Evolutionary conservation across 2,113 vertebrate genomes (phyloP).

Genomic region (Hipposideros armiger): DNA sequence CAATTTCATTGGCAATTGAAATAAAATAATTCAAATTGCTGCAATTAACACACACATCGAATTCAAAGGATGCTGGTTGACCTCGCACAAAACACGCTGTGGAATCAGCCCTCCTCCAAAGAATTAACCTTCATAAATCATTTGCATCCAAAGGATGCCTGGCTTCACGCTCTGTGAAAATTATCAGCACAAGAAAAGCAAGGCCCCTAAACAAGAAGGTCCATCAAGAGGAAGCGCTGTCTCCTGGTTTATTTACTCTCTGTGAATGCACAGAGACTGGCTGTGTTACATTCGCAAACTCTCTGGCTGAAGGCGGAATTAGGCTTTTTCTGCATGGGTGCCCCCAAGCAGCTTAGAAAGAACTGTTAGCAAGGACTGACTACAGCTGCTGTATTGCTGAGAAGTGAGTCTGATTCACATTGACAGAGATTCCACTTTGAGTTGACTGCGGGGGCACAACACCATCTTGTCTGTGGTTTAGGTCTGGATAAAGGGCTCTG

Average conservation of each 20-base stretch:
- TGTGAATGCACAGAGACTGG: neutral
- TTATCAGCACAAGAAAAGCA: neutral
- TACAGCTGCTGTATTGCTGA: neutral
- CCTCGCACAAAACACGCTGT: constrained; percentile 55
- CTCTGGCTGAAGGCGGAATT: neutral
- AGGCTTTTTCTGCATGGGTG: constrained; percentile 58
- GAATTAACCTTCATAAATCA: constrained; percentile 77
- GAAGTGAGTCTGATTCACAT: constrained; percentile 31
- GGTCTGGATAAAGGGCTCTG: constrained; percentile 1
- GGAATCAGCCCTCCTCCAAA: constrained; percentile 66
- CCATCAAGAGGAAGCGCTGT: neutral
- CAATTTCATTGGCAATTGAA: constrained; percentile 82
- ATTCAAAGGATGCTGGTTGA: constrained; percentile 65
- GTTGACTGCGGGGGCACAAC: neutral
- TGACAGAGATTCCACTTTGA: constrained; percentile 56
- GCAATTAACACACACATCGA: constrained; percentile 79
- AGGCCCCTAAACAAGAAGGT: neutral
- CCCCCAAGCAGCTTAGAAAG: neutral
- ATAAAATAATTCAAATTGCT: constrained; percentile 83
- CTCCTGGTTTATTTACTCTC: neutral
- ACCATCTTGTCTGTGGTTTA: constrained; percentile 22
- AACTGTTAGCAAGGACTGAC: neutral
- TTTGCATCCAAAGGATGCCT: constrained; percentile 57
- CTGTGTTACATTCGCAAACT: neutral
- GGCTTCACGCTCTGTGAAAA: neutral